Base-by-base conservation (phyloP, 2,888 invertebrate genomes). In the Emmelina monodactyla region DNA sequence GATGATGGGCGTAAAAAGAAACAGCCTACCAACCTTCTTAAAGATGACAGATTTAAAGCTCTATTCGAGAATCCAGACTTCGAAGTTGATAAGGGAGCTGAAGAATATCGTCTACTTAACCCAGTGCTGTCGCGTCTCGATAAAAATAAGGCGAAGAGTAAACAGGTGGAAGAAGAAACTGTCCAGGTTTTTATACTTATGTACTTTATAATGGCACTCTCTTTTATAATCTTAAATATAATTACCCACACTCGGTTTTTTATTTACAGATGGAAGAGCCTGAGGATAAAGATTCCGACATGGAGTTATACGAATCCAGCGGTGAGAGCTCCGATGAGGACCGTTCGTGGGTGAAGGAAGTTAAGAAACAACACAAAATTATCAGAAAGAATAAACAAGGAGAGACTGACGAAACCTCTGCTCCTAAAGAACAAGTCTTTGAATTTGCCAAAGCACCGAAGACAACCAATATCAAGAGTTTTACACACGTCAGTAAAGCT, bases 21-120 rank as follows among this genome's bases (percentile, higher is more conserved):
- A 51, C 83, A 79, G 40, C 58, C 82, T 1, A 58, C 80, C 1
- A 87, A 83, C 55, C 71, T 97, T 10, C 79, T 98, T 37, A 83
- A 88, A 51, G 98, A 99, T 65, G 83, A 89, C 43, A 85, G 98
- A 51, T 99, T 99, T 70, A 90, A 91, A 59, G 80, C 75, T 1
- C 71, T 99, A 60, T 99, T 99, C 67, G 87, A 86, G 50, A 92
- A 98, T 76, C 88, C 94, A 9, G 94, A 96, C 58, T 98, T 92
- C 66, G 88, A 95, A 69, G 89, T 97, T 37, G 92, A 97, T 60
- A 89, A 86, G 51, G 86, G 86, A 55, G 87, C 92, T 32, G 92
- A 94, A 52, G 95, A 96, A 59, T 98, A 86, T 63, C 83, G 88
- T 49, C 79, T 97, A 40, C 73, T 96, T 13, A 94, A 96, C 64